Percentiles rank a stretch among this genome's conserved stretches.
These are phyloP conservation scores for Psephotus haematonotus DNA, from an alignment of 2,113 vertebrate species.

Conservation along the genomic window DNA sequence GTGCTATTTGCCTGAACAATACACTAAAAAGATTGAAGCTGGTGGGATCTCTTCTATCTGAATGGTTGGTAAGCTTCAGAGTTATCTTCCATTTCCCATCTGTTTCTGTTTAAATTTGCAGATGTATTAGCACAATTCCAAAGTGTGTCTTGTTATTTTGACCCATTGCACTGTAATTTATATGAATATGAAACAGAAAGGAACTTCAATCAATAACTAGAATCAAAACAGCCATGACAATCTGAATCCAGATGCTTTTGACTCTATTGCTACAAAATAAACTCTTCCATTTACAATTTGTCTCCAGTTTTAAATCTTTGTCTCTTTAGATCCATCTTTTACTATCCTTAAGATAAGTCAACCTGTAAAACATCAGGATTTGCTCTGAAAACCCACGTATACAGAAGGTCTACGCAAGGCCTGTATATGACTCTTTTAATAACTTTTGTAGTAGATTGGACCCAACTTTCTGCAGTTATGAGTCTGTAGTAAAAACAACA, in stretches of 20 bases:
- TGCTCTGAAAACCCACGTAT: neutral
- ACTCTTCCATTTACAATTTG: neutral
- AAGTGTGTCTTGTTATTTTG: conserved; percentile 36
- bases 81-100: conserved; percentile 22
- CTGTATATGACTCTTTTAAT: neutral
- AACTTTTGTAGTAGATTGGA: neutral
- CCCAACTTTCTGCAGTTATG: neutral
- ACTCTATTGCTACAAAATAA: neutral
- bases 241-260: conserved; percentile 37
- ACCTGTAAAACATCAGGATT: neutral
- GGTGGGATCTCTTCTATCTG: conserved; percentile 8
- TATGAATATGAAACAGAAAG: neutral
- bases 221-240: conserved; percentile 17
- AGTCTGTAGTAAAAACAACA: neutral
- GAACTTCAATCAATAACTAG: conserved; percentile 18
- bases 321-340: neutral
- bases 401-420: neutral
- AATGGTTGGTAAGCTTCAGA: neutral
- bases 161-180: conserved; percentile 40
- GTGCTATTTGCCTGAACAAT: neutral
- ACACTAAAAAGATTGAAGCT: neutral
- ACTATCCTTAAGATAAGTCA: neutral
- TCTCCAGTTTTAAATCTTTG: neutral
- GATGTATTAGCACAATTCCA: conserved; percentile 37
- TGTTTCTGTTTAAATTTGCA: conserved; percentile 54